These are phyloP conservation scores for Poeciliopsis presidionis DNA, from an alignment of 2,797 vertebrate genomes.

Conservation along the genomic window DNA sequence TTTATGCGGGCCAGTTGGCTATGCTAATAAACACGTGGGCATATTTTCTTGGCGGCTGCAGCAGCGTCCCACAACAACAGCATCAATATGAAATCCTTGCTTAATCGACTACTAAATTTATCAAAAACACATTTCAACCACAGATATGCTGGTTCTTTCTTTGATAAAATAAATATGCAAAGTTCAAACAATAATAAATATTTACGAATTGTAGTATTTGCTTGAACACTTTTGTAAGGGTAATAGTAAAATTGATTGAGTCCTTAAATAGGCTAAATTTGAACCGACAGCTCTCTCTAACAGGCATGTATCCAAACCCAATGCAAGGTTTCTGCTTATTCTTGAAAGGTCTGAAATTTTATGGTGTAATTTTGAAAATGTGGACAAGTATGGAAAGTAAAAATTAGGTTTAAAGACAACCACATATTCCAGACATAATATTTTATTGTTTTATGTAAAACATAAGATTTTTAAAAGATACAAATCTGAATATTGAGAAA, in stretches of 20 bases:
- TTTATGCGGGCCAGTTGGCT: conserved; percentile 31
- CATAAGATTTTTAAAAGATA: not conserved
- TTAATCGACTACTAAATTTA: not conserved
- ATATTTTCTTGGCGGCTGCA: conserved; percentile 19
- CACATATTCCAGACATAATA: not conserved
- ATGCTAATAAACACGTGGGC: conserved; percentile 43
- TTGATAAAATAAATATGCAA: not conserved
- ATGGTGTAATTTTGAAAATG: not conserved
- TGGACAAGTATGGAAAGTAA: not conserved
- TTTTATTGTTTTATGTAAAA: not conserved
- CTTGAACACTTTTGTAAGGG: not conserved
- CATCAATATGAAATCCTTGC: not conserved
- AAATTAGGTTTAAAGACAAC: not conserved
- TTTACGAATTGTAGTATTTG: not conserved
- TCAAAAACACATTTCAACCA: not conserved
- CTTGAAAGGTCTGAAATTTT: not conserved
- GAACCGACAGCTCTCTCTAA: not conserved
- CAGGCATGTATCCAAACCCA: not conserved
- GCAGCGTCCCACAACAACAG: not conserved
- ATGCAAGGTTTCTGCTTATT: not conserved
- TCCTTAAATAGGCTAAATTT: not conserved
- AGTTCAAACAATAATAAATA: not conserved
- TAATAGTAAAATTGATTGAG: not conserved
- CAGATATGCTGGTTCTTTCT: not conserved
- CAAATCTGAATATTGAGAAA: not conserved